Evolutionary conservation across 2,113 vertebrate genomes (phyloP).

Genomic region (Nothobranchius kuhntae): DNA sequence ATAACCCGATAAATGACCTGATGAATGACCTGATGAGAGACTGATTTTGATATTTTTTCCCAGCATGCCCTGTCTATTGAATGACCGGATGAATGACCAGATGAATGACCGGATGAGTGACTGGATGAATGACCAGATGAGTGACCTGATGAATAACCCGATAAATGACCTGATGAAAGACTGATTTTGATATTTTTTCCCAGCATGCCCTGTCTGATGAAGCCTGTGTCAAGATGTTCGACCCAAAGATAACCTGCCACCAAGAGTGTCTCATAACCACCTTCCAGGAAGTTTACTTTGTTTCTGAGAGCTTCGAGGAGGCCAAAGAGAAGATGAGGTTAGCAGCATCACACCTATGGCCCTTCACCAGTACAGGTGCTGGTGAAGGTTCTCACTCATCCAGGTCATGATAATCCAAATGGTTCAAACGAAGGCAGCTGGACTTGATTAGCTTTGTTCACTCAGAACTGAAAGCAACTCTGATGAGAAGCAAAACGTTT

Average conservation of each 20-base stretch:
- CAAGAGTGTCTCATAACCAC: slow-evolving; percentile 98
- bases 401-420: too few species aligned
- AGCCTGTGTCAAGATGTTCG: slow-evolving; percentile 90
- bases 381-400: too few species aligned
- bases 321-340: slow-evolving; percentile 99
- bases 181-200: slow-evolving; percentile 44
- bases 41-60: slow-evolving; percentile 44
- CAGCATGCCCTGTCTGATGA: slow-evolving; percentile 95
- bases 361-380: too few species aligned
- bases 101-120: too few species aligned
- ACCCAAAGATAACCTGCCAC: slow-evolving; percentile 91
- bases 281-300: slow-evolving; percentile 96
- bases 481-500: too few species aligned
- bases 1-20: neutral
- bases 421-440: too few species aligned
- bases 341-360: neutral
- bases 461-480: too few species aligned
- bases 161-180: too few species aligned
- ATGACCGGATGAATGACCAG: neutral
- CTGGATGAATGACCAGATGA: neutral
- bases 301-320: slow-evolving; percentile 98
- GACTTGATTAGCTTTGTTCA: too few species aligned
- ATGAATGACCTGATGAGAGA: too few species aligned
- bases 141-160: neutral
- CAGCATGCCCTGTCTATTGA: slow-evolving; percentile 95